phyloP scores from a whole-genome alignment of 2,888 invertebrate species.

The Epirrhoe tristata region DNA sequence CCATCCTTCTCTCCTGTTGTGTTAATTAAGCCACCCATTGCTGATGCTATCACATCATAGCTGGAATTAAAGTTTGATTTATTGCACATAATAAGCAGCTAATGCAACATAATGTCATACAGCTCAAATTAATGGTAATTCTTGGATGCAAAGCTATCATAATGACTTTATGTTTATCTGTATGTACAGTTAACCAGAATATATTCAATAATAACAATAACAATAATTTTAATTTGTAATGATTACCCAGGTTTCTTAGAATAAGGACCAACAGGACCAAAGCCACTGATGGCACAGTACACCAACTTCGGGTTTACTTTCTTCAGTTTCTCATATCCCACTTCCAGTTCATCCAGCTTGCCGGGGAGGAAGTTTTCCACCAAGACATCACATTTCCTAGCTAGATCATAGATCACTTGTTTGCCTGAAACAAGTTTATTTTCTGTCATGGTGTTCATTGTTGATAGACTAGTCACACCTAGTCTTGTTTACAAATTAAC shows the following conservation, averaged over 20 bases:
- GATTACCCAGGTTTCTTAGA: constrained; percentile 90
- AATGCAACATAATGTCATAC: not conserved
- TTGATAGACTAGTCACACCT: not conserved
- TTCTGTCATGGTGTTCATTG: constrained; percentile 6
- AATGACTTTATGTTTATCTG: too few relatives aligned
- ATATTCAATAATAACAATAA: too few relatives aligned
- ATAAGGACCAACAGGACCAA: constrained; percentile 95
- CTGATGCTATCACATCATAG: constrained; percentile 98
- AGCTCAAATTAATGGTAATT: not conserved
- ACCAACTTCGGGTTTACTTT: constrained; percentile 91
- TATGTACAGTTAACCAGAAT: too few relatives aligned
- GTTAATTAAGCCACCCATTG: constrained; percentile 95
- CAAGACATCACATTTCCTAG: constrained; percentile 92
- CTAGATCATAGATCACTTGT: constrained; percentile 89
- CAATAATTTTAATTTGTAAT: too few relatives aligned
- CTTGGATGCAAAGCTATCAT: not conserved
- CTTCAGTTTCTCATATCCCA: constrained; percentile 92
- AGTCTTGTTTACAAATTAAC: not conserved
- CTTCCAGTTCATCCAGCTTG: constrained; percentile 89
- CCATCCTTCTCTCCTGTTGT: constrained; percentile 95
- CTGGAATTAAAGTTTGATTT: constrained; percentile 54
- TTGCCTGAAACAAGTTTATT: constrained; percentile 75
- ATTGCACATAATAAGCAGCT: not conserved
- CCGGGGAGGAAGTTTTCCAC: constrained; percentile 98
- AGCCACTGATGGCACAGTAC: constrained; percentile 97